These are phyloP conservation scores for Drosophila stalkeri DNA, from an alignment of 2,888 invertebrate species.

Conservation along the genomic window DNA sequence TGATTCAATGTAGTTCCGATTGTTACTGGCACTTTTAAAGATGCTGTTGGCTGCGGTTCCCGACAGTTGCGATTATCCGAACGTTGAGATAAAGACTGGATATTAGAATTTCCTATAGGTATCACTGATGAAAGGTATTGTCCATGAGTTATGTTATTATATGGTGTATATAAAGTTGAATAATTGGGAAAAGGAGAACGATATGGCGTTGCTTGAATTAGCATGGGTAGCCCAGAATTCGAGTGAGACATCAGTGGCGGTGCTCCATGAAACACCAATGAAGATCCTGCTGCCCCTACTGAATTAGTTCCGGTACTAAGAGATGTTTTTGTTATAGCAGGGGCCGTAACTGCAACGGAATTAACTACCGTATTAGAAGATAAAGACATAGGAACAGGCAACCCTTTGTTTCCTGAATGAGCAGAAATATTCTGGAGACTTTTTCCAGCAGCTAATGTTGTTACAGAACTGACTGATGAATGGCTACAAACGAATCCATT, in stretches of 20 bases:
- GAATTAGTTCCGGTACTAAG: slow-evolving; percentile 51
- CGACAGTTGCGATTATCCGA: slow-evolving; percentile 86
- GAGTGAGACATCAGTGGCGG: slow-evolving; percentile 68
- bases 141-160: slow-evolving; percentile 91
- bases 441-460: slow-evolving; percentile 39
- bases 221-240: slow-evolving; percentile 76
- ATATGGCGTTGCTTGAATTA: slow-evolving; percentile 83
- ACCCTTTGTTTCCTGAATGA: slow-evolving; percentile 43
- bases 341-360: slow-evolving; percentile 38
- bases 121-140: slow-evolving; percentile 88
- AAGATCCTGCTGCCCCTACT: slow-evolving; percentile 38
- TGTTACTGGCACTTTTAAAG: slow-evolving; percentile 51
- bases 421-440: slow-evolving; percentile 53
- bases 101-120: slow-evolving; percentile 87
- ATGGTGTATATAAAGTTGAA: slow-evolving; percentile 90
- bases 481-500: slow-evolving; percentile 65
- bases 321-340: slow-evolving; percentile 51
- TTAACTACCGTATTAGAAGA: slow-evolving; percentile 46
- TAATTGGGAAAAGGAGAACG: slow-evolving; percentile 85
- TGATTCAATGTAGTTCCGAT: slow-evolving; percentile 38
- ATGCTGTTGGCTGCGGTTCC: slow-evolving; percentile 69
- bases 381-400: slow-evolving; percentile 42
- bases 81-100: slow-evolving; percentile 88
- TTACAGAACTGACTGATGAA: slow-evolving; percentile 38
- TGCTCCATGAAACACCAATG: slow-evolving; percentile 63